Evolutionary conservation across 1,140 invertebrate species (phyloP), one percentile per base, ranked within the genome.

Genomic region (Ladona fulva): DNA sequence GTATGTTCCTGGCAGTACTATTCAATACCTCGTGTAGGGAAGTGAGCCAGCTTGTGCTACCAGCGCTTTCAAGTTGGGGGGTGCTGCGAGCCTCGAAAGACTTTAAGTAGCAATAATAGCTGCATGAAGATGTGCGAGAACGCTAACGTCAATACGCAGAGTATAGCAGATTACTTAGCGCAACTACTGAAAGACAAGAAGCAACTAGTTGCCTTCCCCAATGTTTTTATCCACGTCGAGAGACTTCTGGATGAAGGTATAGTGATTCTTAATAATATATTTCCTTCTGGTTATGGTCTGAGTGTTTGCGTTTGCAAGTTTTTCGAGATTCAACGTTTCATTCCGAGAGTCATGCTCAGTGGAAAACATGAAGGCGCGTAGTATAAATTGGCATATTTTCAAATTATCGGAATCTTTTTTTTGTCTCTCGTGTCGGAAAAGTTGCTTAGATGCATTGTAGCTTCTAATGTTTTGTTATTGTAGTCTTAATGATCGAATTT

Each of bases 161-260:
- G 94, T 89, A 96, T 96, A 89, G 95, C 97, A 87, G 98, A 99
- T 89, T 99, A 99, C 91, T 91, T 99, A 90, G 97, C 97, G 86
- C 98, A 99, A 89, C 92, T 99, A 88, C 91, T 99, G 84, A 99
- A 99, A 91, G 98, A 99, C 91, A 97, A 98, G 89, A 99, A 99
- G 90, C 97, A 99, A 90, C 91, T 99, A 83, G 95, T 96, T 83
- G 97, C 97, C 85, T 98, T 99, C 89, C 97, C 98, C 80, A 99
- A 98, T 91, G 95, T 99, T 86, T 99, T 99, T 90, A 92, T 97
- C 87, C 98, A 99, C 89, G 92, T 99, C 83, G 98, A 99, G 89
- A 91, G 98, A 86, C 92, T 99, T 82, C 90, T 99, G 84, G 98
- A 99, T 85, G 97, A 99, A 94, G 98, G 98, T 99, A 92, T 19